A percentile compares a stretch with the other conserved stretches of the same genome.
Conservation (phyloP, 2,888 invertebrate genomes). For the Myopa tessellatipennis region DNA sequence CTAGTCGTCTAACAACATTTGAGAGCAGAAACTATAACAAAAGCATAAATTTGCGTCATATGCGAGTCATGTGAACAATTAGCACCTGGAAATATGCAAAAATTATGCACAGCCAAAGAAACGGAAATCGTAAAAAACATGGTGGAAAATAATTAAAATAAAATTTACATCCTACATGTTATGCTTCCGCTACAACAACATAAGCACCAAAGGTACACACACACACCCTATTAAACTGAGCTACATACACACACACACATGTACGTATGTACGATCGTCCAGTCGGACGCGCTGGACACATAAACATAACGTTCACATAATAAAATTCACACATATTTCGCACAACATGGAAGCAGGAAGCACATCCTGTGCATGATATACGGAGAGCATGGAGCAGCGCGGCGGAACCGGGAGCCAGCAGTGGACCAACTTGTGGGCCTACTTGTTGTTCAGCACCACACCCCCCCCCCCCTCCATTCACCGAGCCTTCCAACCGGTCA, state of each 20-base stretch:
- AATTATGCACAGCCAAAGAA: constrained; percentile 56
- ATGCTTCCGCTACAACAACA: constrained; percentile 5
- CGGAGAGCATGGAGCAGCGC: constrained; percentile 20
- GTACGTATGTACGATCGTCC: constrained; percentile 25
- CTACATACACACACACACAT: constrained; percentile 1
- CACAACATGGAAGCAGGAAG: constrained; percentile 56
- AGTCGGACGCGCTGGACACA: constrained; percentile 55
- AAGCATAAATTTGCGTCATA: constrained; percentile 51
- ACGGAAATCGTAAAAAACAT: constrained; percentile 34
- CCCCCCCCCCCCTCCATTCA: neutral
- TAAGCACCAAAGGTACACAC: constrained; percentile 21
- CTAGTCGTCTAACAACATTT: no score
- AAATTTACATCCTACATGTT: constrained; percentile 46
- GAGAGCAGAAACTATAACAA: neutral
- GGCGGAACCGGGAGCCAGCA: constrained; percentile 21
- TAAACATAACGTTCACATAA: constrained; percentile 64
- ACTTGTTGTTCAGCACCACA: neutral
- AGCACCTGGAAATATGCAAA: constrained; percentile 68
- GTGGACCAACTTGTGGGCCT: neutral
- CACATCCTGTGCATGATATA: constrained; percentile 55
- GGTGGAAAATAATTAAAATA: constrained; percentile 54
- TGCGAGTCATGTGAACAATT: constrained; percentile 65
- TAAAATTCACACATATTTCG: constrained; percentile 65
- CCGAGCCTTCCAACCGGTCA: neutral
- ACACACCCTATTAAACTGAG: no score